Percentiles rank a stretch among this genome's conserved stretches.
phyloP scores from a whole-genome alignment of 1,140 invertebrate species.

The Conus ventricosus region DNA sequence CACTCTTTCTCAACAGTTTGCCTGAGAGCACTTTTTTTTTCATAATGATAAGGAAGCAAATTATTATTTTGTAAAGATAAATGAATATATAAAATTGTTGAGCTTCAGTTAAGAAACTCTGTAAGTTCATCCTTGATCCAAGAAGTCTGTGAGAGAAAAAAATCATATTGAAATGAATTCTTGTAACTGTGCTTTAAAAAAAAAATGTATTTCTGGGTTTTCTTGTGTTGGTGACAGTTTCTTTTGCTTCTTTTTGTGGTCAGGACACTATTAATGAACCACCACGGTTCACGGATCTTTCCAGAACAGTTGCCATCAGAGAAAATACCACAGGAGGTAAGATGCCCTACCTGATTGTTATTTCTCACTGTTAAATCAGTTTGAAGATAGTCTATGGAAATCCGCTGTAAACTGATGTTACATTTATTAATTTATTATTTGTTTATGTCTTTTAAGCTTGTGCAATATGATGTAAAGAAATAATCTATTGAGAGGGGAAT shows the following conservation, averaged over 20 bases:
- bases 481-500: no score
- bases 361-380: not conserved
- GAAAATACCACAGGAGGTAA: slow-evolving; percentile 80
- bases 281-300: slow-evolving; percentile 46
- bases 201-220: not conserved
- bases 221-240: not conserved
- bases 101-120: no score
- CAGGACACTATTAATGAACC: slow-evolving; percentile 62
- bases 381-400: not conserved
- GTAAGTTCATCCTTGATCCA: no score
- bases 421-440: not conserved
- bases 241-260: slow-evolving; percentile 17
- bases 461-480: no score
- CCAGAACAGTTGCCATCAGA: slow-evolving; percentile 46
- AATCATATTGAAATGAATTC: no score
- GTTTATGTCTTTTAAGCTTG: not conserved
- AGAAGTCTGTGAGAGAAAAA: no score
- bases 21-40: no score
- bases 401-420: not conserved
- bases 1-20: no score
- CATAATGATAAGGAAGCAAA: no score
- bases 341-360: not conserved
- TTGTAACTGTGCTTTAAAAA: no score
- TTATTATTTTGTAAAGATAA: no score
- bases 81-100: no score